Base-by-base conservation (phyloP, 1,140 invertebrate species). In the Drosophila auraria region DNA sequence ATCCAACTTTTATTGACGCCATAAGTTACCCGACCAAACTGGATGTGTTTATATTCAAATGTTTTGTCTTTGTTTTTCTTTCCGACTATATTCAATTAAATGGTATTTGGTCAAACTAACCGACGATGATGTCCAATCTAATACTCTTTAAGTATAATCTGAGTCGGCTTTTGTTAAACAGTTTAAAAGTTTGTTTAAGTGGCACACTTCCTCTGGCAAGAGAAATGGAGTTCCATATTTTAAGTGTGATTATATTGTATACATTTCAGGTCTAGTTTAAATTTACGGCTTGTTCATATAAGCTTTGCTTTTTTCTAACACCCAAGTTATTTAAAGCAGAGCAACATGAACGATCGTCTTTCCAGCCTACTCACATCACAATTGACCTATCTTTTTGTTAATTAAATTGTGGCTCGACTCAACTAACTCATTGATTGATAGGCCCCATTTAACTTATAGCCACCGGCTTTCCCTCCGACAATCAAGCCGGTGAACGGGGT, bases 401-500 rank as follows among this genome's bases (percentile, higher is more conserved):
- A 78, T 78, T 78, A 57, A 69, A 78, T 69, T 78, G 56, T 54
- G 36, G 51, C 42, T 25, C 40, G 56, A 61, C 57, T 77, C 74
- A 27, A 47, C 56, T 54, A 42, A 54, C 42, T 36, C 59, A 63
- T 75, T 75, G 70, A 74, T 73, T 75, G 58, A 75, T 77, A 56
- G 56, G 50, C 33, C 45, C 33, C 70, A 73, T 73, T 73, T 66
- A 72, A 72, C 70, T 4, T 36, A n/a, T 27, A 59, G 23, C 53
- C 44, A n/a, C 36, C 40, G 23, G 23, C 14, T 23, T 14, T 14
- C 68, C 17, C 50, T 38, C 33, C 51, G 25, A 54, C 70, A 73
- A 51, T 70, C 53, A 72, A 70, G 17, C 38, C 27, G 44, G 45
- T 25, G 36, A 62, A 51, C 60, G 72, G 50, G 33, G 50, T 64